Percentiles rank a stretch among this genome's conserved stretches.
These are phyloP conservation scores for Machaerirhynchus nigripectus DNA, from an alignment of 2,113 vertebrate species.

Conservation along the genomic window DNA sequence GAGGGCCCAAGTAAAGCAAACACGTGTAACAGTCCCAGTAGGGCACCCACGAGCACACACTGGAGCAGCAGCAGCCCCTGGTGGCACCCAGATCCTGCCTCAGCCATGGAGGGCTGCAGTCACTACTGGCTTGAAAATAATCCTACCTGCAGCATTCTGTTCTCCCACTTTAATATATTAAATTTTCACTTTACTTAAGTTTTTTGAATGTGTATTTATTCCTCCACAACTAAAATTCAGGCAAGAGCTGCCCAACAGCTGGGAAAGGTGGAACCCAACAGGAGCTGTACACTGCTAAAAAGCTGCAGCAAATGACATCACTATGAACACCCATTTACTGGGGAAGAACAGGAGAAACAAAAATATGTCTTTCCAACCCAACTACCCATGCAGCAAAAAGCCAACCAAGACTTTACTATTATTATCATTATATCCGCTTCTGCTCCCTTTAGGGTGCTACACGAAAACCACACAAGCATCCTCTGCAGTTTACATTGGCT, in stretches of 20 bases:
- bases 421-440: too few relatives aligned
- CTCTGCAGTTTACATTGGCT: neutral
- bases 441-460: neutral
- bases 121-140: neutral
- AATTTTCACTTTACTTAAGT: neutral
- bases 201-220: neutral
- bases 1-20: neutral
- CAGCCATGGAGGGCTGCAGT: accelerated
- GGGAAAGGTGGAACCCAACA: neutral
- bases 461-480: neutral
- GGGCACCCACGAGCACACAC: accelerated
- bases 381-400: neutral
- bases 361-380: neutral
- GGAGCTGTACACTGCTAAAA: neutral
- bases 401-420: neutral
- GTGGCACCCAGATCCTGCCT: neutral
- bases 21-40: accelerated
- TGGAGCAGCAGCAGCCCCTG: slow-evolving; percentile 32
- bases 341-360: neutral
- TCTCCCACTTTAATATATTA: neutral
- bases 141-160: neutral
- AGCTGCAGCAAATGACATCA: neutral
- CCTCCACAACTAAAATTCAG: neutral
- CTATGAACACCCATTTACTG: neutral
- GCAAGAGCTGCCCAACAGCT: neutral